These are phyloP conservation scores for Tyrophagus putrescentiae DNA, from an alignment of 1,140 invertebrate genomes.

Conservation along the genomic window DNA sequence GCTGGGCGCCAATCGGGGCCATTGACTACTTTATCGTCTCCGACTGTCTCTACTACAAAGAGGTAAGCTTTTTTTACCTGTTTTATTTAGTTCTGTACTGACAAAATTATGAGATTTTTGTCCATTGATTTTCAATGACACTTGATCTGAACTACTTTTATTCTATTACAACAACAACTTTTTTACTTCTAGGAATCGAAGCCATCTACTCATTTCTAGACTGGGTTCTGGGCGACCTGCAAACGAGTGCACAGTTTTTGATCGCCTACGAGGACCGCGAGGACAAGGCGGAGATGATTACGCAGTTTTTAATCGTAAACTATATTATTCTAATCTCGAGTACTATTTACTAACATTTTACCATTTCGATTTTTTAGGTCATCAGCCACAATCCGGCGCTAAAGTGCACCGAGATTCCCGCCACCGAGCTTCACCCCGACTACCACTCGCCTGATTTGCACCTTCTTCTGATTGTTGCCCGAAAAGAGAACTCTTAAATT, in stretches of 20 bases:
- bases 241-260: background rate
- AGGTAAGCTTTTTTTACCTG: background rate
- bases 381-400: background rate
- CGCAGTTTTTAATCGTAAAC: background rate
- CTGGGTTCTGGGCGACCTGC: background rate
- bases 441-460: conserved; percentile 6
- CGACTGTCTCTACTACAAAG: conserved; percentile 8
- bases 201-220: background rate
- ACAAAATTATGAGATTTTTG: too few species aligned
- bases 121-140: background rate
- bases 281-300: background rate
- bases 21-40: conserved; percentile 13
- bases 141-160: background rate
- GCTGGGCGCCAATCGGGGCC: background rate
- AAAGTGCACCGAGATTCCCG: background rate
- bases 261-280: conserved; percentile 9
- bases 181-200: background rate
- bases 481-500: too few species aligned
- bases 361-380: background rate
- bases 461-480: too few species aligned
- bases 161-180: background rate
- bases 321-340: background rate
- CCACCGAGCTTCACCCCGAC: background rate
- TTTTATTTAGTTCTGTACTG: too few species aligned
- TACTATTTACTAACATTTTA: background rate